A percentile compares a stretch with the other conserved stretches of the same genome.
Evolutionary conservation across 2,888 invertebrate genomes (phyloP).

Genomic region (Didymodactylos carnosus): DNA sequence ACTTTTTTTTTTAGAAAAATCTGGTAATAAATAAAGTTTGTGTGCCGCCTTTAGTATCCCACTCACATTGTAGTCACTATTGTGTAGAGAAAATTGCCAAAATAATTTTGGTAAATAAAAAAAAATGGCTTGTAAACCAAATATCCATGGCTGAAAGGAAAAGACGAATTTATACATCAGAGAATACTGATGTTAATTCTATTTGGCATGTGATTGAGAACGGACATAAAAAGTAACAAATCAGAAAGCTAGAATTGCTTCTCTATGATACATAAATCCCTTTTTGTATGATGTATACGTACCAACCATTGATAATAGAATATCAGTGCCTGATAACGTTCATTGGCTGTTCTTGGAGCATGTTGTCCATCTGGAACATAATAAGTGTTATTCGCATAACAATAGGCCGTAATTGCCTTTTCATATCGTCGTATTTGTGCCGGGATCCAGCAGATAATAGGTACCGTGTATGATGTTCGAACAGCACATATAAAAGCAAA

Average conservation of each 20-base stretch:
- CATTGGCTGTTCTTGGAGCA: neutral
- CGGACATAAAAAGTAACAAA: too few relatives aligned
- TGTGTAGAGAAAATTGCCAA: constrained; percentile 1
- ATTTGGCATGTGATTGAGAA: too few relatives aligned
- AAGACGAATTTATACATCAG: neutral
- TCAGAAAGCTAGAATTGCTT: too few relatives aligned
- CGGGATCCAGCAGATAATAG: constrained; percentile 13
- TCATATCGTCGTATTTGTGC: constrained; percentile 11
- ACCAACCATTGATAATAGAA: constrained; percentile 12
- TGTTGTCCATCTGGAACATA: constrained; percentile 1
- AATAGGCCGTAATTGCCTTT: constrained; percentile 4
- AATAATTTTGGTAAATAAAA: constrained; percentile 7
- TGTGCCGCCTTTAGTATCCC: neutral
- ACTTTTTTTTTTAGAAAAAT: neutral
- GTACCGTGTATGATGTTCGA: neutral
- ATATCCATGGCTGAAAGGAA: neutral
- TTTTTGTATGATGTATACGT: neutral
- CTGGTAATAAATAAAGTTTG: neutral
- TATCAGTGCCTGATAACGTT: constrained; percentile 2
- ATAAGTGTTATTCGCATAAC: constrained; percentile 10
- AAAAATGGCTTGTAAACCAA: constrained; percentile 1
- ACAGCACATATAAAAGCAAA: constrained; percentile 4
- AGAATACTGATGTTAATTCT: too few relatives aligned
- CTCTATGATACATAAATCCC: too few relatives aligned
- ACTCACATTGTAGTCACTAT: constrained; percentile 3